Evolutionary conservation across 1,140 invertebrate species (phyloP).

Genomic region (Micrasema minimum): DNA sequence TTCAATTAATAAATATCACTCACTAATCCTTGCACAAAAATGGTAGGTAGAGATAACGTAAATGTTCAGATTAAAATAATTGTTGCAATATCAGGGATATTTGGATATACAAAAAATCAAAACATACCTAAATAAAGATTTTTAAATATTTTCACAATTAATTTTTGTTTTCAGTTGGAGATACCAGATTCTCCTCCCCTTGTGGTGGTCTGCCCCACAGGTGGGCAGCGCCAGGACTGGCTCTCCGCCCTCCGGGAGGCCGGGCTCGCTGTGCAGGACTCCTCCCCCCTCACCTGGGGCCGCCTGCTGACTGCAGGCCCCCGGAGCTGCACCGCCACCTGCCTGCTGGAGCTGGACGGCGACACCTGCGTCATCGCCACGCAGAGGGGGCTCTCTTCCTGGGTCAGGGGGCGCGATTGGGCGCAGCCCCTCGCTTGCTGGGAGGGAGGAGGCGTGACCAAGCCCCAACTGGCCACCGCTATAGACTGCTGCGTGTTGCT

Average conservation of each 20-base stretch:
- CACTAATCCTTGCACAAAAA: too few species aligned
- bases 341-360: constrained; percentile 15
- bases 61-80: too few species aligned
- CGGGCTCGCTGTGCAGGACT: not conserved
- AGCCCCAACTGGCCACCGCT: not conserved
- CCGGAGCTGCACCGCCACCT: not conserved
- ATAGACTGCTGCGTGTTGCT: constrained; percentile 8
- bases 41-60: too few species aligned
- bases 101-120: too few species aligned
- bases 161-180: constrained; percentile 23
- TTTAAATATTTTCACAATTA: too few species aligned
- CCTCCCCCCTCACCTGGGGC: constrained; percentile 5
- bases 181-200: not conserved
- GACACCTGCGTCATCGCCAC: constrained; percentile 33
- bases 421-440: not conserved
- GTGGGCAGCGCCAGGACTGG: constrained; percentile 43
- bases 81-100: too few species aligned
- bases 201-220: constrained; percentile 46
- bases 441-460: constrained; percentile 3
- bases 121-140: too few species aligned
- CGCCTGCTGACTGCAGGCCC: not conserved
- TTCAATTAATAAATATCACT: too few species aligned
- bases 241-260: constrained; percentile 28
- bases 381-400: constrained; percentile 9
- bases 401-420: constrained; percentile 7